Conservation (phyloP, 2,797 vertebrate species). For the Megaceryle alcyon region DNA sequence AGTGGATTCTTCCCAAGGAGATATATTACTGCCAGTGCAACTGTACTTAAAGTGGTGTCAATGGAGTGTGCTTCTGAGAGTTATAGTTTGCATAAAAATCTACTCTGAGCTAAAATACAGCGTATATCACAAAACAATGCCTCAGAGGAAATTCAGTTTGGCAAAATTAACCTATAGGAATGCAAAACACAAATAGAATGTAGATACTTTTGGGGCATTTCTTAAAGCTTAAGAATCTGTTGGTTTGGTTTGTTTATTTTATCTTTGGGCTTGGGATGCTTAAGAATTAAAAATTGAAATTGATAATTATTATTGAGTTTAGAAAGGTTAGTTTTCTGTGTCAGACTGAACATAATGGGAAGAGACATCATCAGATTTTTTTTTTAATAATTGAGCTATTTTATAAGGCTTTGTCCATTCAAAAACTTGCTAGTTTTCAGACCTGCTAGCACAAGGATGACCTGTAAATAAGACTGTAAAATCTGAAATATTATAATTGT, state of each 20-base stretch:
- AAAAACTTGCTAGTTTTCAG: background rate
- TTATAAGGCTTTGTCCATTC: background rate
- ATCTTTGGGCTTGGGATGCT: background rate
- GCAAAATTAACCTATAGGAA: slow-evolving; percentile 41
- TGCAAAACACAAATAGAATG: slow-evolving; percentile 62
- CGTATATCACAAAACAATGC: slow-evolving; percentile 57
- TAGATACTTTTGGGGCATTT: slow-evolving; percentile 51
- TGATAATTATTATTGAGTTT: background rate
- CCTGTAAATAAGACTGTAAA: background rate
- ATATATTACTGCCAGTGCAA: slow-evolving; percentile 73
- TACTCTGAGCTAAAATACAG: slow-evolving; percentile 51
- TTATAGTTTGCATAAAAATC: slow-evolving; percentile 60
- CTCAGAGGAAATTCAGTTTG: slow-evolving; percentile 46
- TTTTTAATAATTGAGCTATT: background rate
- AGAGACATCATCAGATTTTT: background rate
- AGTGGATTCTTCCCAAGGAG: slow-evolving; percentile 59
- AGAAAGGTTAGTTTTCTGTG: background rate
- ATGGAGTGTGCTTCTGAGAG: slow-evolving; percentile 52
- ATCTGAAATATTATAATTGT: background rate
- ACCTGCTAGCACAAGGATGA: background rate
- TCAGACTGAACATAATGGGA: background rate
- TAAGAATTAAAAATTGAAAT: background rate
- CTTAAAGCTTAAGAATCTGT: slow-evolving; percentile 20
- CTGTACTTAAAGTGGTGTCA: slow-evolving; percentile 70
- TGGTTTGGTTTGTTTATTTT: slow-evolving; percentile 30